Evolutionary conservation across 2,888 invertebrate genomes (phyloP), one percentile per base, ranked within the genome.

Genomic region (Dynastes grantii): DNA sequence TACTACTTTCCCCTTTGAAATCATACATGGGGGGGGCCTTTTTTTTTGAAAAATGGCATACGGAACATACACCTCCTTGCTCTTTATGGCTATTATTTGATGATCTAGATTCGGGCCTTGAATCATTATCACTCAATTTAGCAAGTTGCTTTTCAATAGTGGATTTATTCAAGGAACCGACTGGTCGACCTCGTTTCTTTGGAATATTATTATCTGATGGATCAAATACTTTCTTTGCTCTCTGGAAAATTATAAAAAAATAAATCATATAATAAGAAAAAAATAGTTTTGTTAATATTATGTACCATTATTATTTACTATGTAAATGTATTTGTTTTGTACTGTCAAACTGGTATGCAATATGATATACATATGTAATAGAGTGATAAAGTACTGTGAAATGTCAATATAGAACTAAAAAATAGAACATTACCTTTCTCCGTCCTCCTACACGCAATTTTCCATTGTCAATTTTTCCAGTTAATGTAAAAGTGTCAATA

Each of bases 181-280:
- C 90, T 11, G 93, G 93, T 68, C 94, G 90, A 0, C 94, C 94
- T 79, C 94, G 89, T 88, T 94, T 94, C 85, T 93, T 92, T 9
- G 95, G 95, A 53, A 95, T 89, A 88, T 95, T 94, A 82, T 94
- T 94, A 84, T 96, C 95, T 0, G 96, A 96, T 2, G 96, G 96
- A 88, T 96, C 96, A 86, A 96, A 96, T 0, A 96, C 95, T 86
- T 94, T 94, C 86, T 95, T 95, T 0, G 95, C 95, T 90, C 95
- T 93, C 92, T 92, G 85, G 77, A 80, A 82, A 40, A 32, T 68
- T 67, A 8, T 13, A 70, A 64, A 58, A 32, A 55, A 45, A 45
- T 64, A 27, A 67, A 45, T 45, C 22, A 22, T 8, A 63, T 4
- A 45, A 5, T 37, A 37, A 5, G 37, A 45, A 45, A 9, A 45